A percentile compares a stretch with the other conserved stretches of the same genome.
phyloP scores from a whole-genome alignment of 2,113 vertebrate species.

The Microcebus jonahi region DNA sequence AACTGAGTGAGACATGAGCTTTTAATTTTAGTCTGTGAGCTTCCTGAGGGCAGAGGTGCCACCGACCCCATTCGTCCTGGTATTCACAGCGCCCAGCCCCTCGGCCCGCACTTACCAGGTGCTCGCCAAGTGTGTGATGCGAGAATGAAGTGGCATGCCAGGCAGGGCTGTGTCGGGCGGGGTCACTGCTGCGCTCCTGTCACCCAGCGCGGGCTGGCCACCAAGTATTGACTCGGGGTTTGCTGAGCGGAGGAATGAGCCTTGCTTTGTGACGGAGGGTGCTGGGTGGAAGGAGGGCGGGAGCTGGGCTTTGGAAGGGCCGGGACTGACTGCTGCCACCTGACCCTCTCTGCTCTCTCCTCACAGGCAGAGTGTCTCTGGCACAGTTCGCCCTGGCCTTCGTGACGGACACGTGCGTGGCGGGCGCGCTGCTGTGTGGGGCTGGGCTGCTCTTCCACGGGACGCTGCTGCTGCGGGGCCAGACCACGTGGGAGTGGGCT shows the following conservation, averaged over 20 bases:
- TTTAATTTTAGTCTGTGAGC: not conserved
- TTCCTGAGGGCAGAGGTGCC: not conserved
- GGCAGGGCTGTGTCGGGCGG: not conserved
- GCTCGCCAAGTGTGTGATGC: not conserved
- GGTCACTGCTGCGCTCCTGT: not conserved
- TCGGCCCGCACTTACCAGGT: not conserved
- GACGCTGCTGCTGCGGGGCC: constrained; percentile 88
- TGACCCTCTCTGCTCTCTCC: constrained; percentile 29
- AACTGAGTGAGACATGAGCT: not conserved
- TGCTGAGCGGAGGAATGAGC: not conserved
- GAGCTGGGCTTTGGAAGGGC: not conserved
- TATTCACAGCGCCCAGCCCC: not conserved
- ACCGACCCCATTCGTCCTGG: fast-evolving
- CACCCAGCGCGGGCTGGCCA: not conserved
- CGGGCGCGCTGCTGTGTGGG: constrained; percentile 90
- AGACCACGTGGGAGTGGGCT: constrained; percentile 94
- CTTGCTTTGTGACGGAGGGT: not conserved
- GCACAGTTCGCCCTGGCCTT: constrained; percentile 91
- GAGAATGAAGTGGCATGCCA: not conserved
- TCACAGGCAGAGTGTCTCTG: constrained; percentile 89
- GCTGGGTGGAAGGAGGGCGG: not conserved
- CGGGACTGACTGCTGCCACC: not conserved
- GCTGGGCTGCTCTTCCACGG: constrained; percentile 93
- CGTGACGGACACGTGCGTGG: constrained; percentile 92
- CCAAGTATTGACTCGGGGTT: not conserved